Conservation (phyloP, 1,140 invertebrate genomes). For the Aphelenchoides fujianensis region DNA sequence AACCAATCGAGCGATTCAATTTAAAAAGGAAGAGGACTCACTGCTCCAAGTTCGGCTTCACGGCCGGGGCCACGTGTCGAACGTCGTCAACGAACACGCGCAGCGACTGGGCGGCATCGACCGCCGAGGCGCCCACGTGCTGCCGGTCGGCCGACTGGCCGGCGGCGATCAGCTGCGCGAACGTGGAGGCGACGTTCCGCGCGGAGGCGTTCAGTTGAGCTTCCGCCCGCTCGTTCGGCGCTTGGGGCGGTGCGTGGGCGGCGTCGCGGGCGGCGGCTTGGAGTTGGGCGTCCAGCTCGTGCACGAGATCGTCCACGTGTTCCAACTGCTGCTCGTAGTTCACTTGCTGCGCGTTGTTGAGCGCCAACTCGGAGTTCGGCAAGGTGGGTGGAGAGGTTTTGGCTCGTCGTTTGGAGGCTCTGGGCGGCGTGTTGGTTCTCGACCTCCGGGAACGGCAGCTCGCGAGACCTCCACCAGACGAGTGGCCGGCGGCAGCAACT, state of each 20-base stretch:
- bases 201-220: conserved; percentile 69
- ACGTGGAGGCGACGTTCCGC: conserved; percentile 69
- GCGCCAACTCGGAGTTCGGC: conserved; percentile 76
- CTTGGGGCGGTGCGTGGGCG: neutral
- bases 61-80: conserved; percentile 73
- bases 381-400: conserved; percentile 74
- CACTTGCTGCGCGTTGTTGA: conserved; percentile 78
- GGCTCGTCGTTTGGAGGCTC: conserved; percentile 72
- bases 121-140: conserved; percentile 77
- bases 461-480: conserved; percentile 73
- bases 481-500: conserved; percentile 67
- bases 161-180: conserved; percentile 80
- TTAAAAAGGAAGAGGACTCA: no score
- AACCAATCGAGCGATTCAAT: conserved; percentile 7
- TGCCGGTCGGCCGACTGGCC: conserved; percentile 77
- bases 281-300: conserved; percentile 76
- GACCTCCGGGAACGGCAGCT: conserved; percentile 79
- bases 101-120: conserved; percentile 75
- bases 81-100: conserved; percentile 72
- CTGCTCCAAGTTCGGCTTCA: conserved; percentile 36
- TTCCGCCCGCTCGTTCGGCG: neutral
- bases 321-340: conserved; percentile 78
- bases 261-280: conserved; percentile 72
- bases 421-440: conserved; percentile 73
- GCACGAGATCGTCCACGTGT: conserved; percentile 68